phyloP scores from a whole-genome alignment of 2,888 invertebrate genomes.

The Diadegma fenestrale region DNA sequence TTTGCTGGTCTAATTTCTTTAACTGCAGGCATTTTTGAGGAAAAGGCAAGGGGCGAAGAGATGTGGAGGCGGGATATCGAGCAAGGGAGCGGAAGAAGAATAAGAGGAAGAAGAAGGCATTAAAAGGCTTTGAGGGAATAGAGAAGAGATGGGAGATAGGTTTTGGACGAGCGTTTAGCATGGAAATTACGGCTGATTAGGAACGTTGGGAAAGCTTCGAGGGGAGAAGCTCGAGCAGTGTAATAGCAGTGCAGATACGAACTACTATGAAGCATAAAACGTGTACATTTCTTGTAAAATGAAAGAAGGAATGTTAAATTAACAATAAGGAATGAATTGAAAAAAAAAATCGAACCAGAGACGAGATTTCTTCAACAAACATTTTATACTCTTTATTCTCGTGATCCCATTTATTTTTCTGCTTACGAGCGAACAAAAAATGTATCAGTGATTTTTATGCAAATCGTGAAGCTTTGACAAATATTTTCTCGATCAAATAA shows the following conservation, averaged over 20 bases:
- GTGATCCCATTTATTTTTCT: neutral
- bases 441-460: constrained; percentile 50
- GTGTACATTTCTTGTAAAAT: neutral
- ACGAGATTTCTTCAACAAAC: neutral
- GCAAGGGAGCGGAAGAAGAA: neutral
- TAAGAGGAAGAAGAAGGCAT: neutral
- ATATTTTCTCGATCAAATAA: neutral
- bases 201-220: constrained; percentile 34
- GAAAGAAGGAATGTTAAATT: neutral
- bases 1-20: constrained; percentile 33
- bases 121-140: neutral
- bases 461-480: constrained; percentile 32
- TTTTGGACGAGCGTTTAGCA: constrained; percentile 52
- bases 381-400: neutral
- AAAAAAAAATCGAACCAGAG: neutral
- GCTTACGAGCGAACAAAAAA: constrained; percentile 23
- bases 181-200: constrained; percentile 65
- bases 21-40: constrained; percentile 9
- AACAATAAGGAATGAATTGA: neutral
- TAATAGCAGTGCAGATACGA: constrained; percentile 64
- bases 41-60: constrained; percentile 2
- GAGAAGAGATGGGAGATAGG: constrained; percentile 16
- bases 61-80: neutral
- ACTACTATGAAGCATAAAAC: constrained; percentile 39
- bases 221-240: constrained; percentile 56